These are phyloP conservation scores for Onychostoma macrolepis DNA, from an alignment of 2,113 vertebrate genomes.

Conservation along the genomic window DNA sequence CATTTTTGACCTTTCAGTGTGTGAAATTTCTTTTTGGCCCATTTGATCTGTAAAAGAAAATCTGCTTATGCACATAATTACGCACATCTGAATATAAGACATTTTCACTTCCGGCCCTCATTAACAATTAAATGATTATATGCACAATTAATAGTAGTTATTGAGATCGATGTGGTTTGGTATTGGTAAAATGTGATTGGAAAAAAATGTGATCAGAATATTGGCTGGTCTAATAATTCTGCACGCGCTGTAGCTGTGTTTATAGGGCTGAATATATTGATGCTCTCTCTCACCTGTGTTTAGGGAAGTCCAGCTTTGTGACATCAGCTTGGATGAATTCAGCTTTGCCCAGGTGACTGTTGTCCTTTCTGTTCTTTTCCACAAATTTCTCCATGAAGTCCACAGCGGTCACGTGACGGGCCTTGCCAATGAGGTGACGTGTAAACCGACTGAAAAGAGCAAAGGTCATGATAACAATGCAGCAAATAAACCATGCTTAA, in stretches of 20 bases:
- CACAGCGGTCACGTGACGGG: slow-evolving; percentile 79
- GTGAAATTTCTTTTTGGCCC: no score
- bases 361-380: slow-evolving; percentile 74
- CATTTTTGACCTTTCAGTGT: no score
- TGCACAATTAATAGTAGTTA: no score
- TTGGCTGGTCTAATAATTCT: no score
- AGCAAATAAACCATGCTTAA: background rate
- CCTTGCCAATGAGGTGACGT: slow-evolving; percentile 72
- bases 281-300: slow-evolving; percentile 70
- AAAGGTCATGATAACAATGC: slow-evolving; percentile 11
- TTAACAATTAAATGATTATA: no score
- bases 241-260: background rate
- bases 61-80: no score
- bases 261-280: background rate
- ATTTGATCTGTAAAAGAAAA: no score
- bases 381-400: slow-evolving; percentile 86
- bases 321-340: slow-evolving; percentile 81
- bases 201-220: no score
- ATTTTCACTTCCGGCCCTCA: no score
- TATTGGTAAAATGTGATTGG: no score
- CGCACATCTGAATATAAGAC: no score
- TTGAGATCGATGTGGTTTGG: no score
- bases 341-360: slow-evolving; percentile 76
- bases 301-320: slow-evolving; percentile 75
- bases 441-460: slow-evolving; percentile 77